Evolutionary conservation across 1,140 invertebrate species (phyloP), one percentile per base, ranked within the genome.

Genomic region (Oryzaephilus surinamensis): DNA sequence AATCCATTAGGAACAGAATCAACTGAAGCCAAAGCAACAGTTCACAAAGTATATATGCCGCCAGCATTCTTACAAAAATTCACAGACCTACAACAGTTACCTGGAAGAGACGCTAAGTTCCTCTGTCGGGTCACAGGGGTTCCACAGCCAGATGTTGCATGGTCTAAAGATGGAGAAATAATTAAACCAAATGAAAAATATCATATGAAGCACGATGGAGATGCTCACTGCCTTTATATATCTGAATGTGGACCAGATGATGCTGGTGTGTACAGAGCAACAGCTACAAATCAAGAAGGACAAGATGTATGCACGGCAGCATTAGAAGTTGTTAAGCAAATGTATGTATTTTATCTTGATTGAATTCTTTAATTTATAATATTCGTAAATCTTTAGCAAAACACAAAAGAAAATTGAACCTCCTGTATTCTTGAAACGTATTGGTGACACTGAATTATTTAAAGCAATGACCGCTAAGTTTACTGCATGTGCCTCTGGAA

Each of bases 401-500:
- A 78, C 76, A 42, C 73, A 70, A 45, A 74, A 81, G 46, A 84
- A 79, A 46, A 73, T 79, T 1, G 88, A 93, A 58, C 72, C 85
- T 1, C 88, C 90, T 12, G 74, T 78, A 2, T 93, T 93, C 71
- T 62, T 94, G 38, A 94, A 93, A 65, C 81, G 77, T 50, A 84
- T 93, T 41, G 87, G 85, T 0, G 87, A 92, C 59, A 82, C 81
- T 17, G 88, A 93, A 62, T 71, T 90, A 12, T 86, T 84, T 58
- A 78, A 81, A 51, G 83, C 85, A 6, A 89, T 91, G 80, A 79
- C 79, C 11, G 88, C 84, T 12, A 91, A 90, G 61, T 93, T 94
- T 58, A 93, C 88, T 10, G 89, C 88, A 18, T 91, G 88, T 57
- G 75, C 82, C 18, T 78, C 78, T 10, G 90, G 90, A 21, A 76